Evolutionary conservation across 2,113 vertebrate species (phyloP), one percentile per base, ranked within the genome.

Genomic region (Sarotherodon lohbergeri): DNA sequence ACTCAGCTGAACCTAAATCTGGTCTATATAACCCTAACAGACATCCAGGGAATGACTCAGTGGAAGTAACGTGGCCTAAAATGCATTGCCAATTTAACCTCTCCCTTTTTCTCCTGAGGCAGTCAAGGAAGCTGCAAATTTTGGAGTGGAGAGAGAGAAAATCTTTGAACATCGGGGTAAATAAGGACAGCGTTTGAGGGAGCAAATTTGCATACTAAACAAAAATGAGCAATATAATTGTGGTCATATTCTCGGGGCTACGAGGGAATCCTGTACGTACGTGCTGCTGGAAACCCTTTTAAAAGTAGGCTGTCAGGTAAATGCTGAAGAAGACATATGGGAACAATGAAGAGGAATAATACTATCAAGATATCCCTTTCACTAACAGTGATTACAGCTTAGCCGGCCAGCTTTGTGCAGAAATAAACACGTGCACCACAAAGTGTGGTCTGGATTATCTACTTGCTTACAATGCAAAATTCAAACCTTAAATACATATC

Each of bases 351-450:
- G 27, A 83, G 79, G 80, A 92, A 93, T 89, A 90, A 88, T 81
- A 89, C 82, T 84, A 88, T 88, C 34, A 81, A 79, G 73, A 93
- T 93, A 84, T 94, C 81, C 66, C 68, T 86, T 89, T 89, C 59
- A 83, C 80, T 79, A 46, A 81, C 88, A 82, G 50, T 92, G 89
- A 95, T 95, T 94, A 95, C 88, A 91, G 92, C 86, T 73, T 84
- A 56, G 86, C 76, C 4, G 36, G 90, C 91, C 93, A 93, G 84
- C 81, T 90, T 89, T 91, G 89, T 80, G 78, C 86, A 84, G 89
- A 89, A 90, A 89, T 84, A 90, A 90, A 89, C 86, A 87, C 27
- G 81, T 63, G 79, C 71, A 89, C 92, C 83, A 9, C 87, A 90
- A 39, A 90, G 79, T 52, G 90, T 82, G 89, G 89, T 91, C 88